These are phyloP conservation scores for Ferrisia virgata DNA, from an alignment of 2,888 invertebrate genomes.

Conservation along the genomic window DNA sequence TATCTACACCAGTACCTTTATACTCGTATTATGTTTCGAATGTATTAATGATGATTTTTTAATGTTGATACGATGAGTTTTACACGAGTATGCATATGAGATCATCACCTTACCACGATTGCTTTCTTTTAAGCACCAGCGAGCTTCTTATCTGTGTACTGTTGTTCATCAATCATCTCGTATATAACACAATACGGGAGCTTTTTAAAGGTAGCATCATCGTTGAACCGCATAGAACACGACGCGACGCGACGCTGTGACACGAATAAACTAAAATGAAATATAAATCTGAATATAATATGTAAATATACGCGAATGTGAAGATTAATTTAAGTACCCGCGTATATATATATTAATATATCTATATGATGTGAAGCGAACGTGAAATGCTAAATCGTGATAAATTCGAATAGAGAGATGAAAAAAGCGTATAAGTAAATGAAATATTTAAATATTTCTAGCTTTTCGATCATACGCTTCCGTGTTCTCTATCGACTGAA, in stretches of 20 bases:
- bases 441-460: slow-evolving; percentile 11
- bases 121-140: too few species aligned
- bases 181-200: too few species aligned
- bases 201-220: background rate
- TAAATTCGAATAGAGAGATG: background rate
- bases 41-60: too few species aligned
- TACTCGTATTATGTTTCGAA: too few species aligned
- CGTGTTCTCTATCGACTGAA: background rate
- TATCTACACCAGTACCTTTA: too few species aligned
- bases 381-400: slow-evolving; percentile 18
- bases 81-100: too few species aligned
- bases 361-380: background rate
- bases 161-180: too few species aligned
- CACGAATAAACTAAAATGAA: background rate
- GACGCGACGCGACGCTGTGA: background rate
- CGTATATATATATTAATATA: background rate
- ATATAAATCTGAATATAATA: background rate
- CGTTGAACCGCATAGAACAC: too few species aligned
- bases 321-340: too few species aligned
- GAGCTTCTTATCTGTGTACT: too few species aligned
- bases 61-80: too few species aligned
- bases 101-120: too few species aligned
- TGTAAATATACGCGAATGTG: background rate
- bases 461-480: slow-evolving; percentile 18
- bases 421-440: slow-evolving; percentile 26